A percentile compares a stretch with the other conserved stretches of the same genome.
Conservation (phyloP, 2,113 vertebrate species). For the Pseudopodoces humilis region DNA sequence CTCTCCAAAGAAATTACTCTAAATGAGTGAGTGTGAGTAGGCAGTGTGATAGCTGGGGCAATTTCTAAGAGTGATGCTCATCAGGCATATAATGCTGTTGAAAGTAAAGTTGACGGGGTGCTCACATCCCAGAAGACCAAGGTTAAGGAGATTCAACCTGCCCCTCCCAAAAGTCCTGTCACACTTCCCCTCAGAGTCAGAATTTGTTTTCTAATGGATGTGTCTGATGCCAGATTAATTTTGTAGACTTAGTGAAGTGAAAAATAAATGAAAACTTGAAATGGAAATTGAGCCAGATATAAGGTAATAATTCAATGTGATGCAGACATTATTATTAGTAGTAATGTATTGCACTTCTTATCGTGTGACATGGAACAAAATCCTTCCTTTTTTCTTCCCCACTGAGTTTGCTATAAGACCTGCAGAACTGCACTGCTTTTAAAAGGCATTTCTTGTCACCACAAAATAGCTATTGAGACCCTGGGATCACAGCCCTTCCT, state of each 20-base stretch:
- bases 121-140: neutral
- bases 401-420: neutral
- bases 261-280: constrained; percentile 11
- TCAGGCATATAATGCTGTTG: neutral
- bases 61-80: neutral
- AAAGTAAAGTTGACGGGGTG: neutral
- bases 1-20: neutral
- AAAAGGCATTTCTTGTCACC: neutral
- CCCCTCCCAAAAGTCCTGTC: neutral
- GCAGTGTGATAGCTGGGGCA: neutral
- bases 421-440: neutral
- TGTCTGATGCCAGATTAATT: neutral
- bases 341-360: neutral
- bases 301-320: neutral
- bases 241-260: neutral
- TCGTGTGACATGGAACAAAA: neutral
- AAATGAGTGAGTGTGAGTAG: neutral
- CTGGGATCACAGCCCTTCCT: neutral
- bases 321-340: neutral
- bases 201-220: neutral
- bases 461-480: neutral
- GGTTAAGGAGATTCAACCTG: neutral
- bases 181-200: neutral
- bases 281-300: neutral
- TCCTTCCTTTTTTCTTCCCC: neutral